Base-by-base conservation (phyloP, 2,797 vertebrate genomes). In the Cetoscarus ocellatus region DNA sequence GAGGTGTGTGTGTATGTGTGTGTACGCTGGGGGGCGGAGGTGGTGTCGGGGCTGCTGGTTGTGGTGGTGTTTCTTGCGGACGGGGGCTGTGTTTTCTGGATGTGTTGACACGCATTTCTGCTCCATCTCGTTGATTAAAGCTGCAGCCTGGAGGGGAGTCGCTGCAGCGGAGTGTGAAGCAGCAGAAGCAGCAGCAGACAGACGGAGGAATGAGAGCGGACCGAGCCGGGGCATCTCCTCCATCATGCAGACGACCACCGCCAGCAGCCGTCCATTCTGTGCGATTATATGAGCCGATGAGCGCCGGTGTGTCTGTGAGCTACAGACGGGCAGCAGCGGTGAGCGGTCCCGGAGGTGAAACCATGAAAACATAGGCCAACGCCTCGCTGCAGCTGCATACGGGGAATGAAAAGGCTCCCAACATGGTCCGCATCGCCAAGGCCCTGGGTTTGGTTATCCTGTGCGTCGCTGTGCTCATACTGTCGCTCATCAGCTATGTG, bases 401-500 rank as follows among this genome's bases (percentile, higher is more conserved):
- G 42, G 80, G 87, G 90, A 88, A 91, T 93, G 91, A 92, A 81
- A 89, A 88, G 77, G 70, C 81, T 71, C 71, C 83, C 90, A 97
- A 96, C 93, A 99, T 98, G 97, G 97, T 97, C 91, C 96, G 97
- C 92, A 95, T 98, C 91, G 96, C 95, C 79, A 98, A 97, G 88
- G 97, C 96, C 86, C 93, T 98, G 91, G 97, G 97, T 83, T 92
- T 98, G 92, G 90, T 98, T 64, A 98, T 98, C 88, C 95, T 98
- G 79, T 96, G 96, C 93, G 95, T 98, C 57, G 97, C 96, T 43
- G 92, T 99, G 86, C 94, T 99, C 90, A 97, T 98, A 65, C 86
- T 99, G 80, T 99, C 97, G 58, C 95, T 99, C 88, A 98, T 99
- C 94, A 98, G 97, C 94, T 99, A 98, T 86, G 97, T 98, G 47